Evolutionary conservation across 2,888 invertebrate species (phyloP).

Genomic region (Isotomurus palustris): DNA sequence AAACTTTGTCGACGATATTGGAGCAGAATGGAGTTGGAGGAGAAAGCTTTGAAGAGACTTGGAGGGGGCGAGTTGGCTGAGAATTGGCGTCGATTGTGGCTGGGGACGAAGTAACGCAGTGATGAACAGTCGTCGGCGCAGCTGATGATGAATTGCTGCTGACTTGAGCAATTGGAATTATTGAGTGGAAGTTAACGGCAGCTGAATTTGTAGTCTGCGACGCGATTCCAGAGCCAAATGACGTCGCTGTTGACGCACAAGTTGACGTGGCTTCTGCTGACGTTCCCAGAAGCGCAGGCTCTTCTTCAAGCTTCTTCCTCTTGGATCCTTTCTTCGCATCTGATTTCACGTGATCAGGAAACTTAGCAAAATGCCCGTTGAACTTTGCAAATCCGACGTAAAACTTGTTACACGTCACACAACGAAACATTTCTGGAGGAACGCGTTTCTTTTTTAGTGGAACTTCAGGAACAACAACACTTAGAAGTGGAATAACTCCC

Average conservation of each 20-base stretch:
- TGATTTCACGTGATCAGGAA: slow-evolving; percentile 55
- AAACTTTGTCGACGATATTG: neutral
- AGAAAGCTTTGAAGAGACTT: too few species aligned
- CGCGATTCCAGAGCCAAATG: neutral
- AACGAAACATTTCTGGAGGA: slow-evolving; percentile 51
- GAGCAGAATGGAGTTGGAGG: neutral
- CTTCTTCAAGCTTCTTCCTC: slow-evolving; percentile 1
- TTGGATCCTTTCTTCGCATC: neutral
- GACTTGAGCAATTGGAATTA: too few species aligned
- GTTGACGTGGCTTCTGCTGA: neutral
- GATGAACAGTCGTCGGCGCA: too few species aligned
- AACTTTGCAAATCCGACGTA: slow-evolving; percentile 61
- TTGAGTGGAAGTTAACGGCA: too few species aligned
- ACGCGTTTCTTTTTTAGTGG: slow-evolving; percentile 25
- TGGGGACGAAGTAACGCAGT: too few species aligned
- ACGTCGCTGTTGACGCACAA: neutral
- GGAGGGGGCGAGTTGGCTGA: slow-evolving; percentile 7
- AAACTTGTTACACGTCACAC: slow-evolving; percentile 62
- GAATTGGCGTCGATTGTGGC: neutral
- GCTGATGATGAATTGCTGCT: too few species aligned
- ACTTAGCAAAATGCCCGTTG: slow-evolving; percentile 59
- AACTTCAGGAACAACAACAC: slow-evolving; percentile 6
- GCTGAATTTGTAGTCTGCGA: neutral
- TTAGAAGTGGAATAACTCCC: neutral
- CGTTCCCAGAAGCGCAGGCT: neutral